Conservation (phyloP, 30 jellyfish, hydroid and myxozoan species). For the Cassiopea xamachana region DNA sequence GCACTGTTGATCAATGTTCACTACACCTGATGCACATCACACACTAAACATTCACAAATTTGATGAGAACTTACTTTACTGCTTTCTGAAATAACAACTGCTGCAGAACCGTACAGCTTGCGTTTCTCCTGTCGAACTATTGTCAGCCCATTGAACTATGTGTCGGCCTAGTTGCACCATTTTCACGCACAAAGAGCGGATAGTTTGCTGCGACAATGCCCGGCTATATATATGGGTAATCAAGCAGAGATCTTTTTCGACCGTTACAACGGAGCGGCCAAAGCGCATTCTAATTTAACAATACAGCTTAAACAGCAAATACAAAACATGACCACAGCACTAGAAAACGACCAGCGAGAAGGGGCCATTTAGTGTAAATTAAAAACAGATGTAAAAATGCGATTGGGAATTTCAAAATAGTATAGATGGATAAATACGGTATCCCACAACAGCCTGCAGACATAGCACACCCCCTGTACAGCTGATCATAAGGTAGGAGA, state of each 20-base stretch:
- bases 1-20: too few species aligned
- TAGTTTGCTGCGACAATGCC: not conserved
- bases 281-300: not conserved
- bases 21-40: too few species aligned
- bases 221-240: slow-evolving; percentile 5
- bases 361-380: not conserved
- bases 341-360: not conserved
- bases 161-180: not conserved
- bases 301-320: not conserved
- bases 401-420: too few species aligned
- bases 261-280: slow-evolving; percentile 16
- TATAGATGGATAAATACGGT: too few species aligned
- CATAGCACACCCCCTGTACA: too few species aligned
- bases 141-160: not conserved
- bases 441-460: too few species aligned
- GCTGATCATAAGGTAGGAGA: too few species aligned
- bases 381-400: not conserved
- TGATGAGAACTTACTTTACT: not conserved
- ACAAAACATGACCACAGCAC: not conserved
- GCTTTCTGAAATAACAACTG: not conserved
- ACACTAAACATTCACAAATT: too few species aligned
- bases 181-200: not conserved
- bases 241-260: not conserved
- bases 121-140: not conserved
- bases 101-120: not conserved